phyloP scores from a whole-genome alignment of 2,888 invertebrate species.

The Ornithoptera alexandrae region DNA sequence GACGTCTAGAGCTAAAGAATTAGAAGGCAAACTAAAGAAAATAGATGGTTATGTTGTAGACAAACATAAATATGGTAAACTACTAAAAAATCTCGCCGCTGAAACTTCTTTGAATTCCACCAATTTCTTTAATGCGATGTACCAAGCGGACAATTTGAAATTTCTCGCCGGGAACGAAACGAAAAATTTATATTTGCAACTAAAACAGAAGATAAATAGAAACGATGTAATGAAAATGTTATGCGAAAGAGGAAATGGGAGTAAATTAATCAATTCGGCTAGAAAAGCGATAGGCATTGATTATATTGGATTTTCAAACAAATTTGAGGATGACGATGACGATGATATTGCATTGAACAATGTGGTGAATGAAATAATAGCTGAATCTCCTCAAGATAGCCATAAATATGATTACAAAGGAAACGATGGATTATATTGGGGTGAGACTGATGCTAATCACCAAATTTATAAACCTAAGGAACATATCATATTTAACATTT shows the following conservation, averaged over 20 bases:
- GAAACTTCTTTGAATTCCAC: conserved; percentile 53
- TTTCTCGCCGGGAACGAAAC: conserved; percentile 44
- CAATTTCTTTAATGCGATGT: conserved; percentile 56
- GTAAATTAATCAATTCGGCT: conserved; percentile 46
- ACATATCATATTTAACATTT: too few relatives aligned
- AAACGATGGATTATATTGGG: conserved; percentile 60
- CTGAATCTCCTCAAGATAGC: conserved; percentile 50
- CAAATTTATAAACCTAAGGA: too few relatives aligned
- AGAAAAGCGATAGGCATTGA: conserved; percentile 49
- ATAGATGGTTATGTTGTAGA: conserved; percentile 54
- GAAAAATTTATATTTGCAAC: conserved; percentile 57
- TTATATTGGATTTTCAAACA: conserved; percentile 27
- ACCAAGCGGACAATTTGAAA: conserved; percentile 53
- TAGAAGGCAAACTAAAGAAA: conserved; percentile 52
- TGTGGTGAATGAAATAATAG: conserved; percentile 59
- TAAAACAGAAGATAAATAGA: conserved; percentile 67
- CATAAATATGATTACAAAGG: conserved; percentile 47
- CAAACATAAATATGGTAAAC: conserved; percentile 44
- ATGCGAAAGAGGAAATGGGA: conserved; percentile 40
- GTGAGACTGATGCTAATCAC: conserved; percentile 40
- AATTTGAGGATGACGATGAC: conserved; percentile 37
- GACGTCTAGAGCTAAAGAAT: conserved; percentile 45
- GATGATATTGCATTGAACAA: conserved; percentile 37
- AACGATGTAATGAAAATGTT: conserved; percentile 60
- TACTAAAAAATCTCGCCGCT: conserved; percentile 49